A percentile compares a stretch with the other conserved stretches of the same genome.
These are phyloP conservation scores for Anolis carolinensis DNA, from an alignment of 2,113 vertebrate species.

Conservation along the genomic window DNA sequence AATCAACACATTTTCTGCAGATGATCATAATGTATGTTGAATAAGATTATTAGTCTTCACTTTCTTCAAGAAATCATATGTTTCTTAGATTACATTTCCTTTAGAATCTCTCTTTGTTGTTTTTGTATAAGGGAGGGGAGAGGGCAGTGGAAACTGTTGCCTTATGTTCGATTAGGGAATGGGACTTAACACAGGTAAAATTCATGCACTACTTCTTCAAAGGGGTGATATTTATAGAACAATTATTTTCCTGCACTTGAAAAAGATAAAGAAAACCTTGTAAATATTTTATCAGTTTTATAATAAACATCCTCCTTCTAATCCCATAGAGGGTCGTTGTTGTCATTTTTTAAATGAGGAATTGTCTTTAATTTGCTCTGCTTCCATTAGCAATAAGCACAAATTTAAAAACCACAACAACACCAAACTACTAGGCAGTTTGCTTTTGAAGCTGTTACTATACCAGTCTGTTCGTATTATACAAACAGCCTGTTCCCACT, in stretches of 20 bases:
- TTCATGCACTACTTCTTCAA: not conserved
- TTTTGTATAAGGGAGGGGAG: not conserved
- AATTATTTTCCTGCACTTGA: not conserved
- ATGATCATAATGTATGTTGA: not conserved
- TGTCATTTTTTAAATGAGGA: not conserved
- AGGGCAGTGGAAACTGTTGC: too few species aligned
- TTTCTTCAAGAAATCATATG: not conserved
- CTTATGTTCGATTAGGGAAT: not conserved
- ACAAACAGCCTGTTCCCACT: not conserved
- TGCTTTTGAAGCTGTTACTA: not conserved
- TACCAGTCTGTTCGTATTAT: not conserved
- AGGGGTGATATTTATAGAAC: not conserved
- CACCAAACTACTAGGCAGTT: slow-evolving; percentile 20
- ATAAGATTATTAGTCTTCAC: not conserved
- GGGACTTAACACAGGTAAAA: not conserved
- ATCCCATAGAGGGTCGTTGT: not conserved
- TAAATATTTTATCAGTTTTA: not conserved
- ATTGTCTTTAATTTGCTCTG: slow-evolving; percentile 25
- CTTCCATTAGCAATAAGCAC: not conserved
- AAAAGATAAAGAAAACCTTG: not conserved
- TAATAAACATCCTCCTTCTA: not conserved
- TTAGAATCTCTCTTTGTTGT: not conserved
- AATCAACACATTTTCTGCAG: not conserved
- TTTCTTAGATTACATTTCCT: too few species aligned
- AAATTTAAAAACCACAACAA: not conserved